Conservation (phyloP, 2,113 vertebrate species). For the Chlorocebus sabaeus region DNA sequence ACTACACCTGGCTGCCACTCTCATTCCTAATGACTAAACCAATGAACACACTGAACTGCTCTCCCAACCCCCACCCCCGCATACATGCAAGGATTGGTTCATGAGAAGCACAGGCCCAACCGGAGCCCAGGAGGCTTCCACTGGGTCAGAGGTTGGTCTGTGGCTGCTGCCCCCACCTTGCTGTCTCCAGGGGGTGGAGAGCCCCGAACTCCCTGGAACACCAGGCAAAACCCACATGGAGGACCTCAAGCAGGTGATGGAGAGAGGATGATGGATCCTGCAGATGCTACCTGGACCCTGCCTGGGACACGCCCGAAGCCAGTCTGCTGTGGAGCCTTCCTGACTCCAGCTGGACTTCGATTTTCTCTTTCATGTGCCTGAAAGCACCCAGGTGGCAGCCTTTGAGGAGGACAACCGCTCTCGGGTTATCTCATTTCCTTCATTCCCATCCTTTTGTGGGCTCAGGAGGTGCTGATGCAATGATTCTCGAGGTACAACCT, state of each 20-base stretch:
- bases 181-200: neutral
- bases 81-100: neutral
- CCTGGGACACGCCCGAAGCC: neutral
- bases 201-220: neutral
- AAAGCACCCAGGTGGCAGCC: neutral
- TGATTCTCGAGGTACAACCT: neutral
- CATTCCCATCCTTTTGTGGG: neutral
- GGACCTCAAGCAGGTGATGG: neutral
- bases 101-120: rapidly evolving
- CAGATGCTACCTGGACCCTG: rapidly evolving
- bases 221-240: neutral
- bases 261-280: rapidly evolving
- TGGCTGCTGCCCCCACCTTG: neutral
- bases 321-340: neutral
- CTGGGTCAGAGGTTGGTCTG: neutral
- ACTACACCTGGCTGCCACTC: too few relatives aligned
- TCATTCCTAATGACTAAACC: neutral
- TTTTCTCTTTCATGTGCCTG: neutral
- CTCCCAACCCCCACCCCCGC: neutral
- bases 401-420: too few relatives aligned
- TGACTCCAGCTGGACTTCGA: neutral
- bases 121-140: neutral
- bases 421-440: neutral
- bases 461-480: neutral
- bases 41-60: rapidly evolving